A percentile compares a stretch with the other conserved stretches of the same genome.
These are phyloP conservation scores for Hedya salicella DNA, from an alignment of 2,888 invertebrate genomes.

Conservation along the genomic window DNA sequence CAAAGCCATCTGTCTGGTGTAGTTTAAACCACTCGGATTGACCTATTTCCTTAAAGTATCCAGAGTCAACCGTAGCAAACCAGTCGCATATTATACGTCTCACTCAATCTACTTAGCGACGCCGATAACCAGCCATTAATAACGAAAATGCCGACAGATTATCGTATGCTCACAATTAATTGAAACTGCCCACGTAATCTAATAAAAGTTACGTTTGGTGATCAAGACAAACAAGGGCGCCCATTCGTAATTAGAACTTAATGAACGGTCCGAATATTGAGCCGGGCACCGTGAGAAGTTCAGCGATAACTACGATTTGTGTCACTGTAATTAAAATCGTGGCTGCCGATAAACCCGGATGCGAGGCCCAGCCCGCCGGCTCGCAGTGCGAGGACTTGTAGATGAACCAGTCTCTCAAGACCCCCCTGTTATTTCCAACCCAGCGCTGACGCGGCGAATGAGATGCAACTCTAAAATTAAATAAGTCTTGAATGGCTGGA, in stretches of 20 bases:
- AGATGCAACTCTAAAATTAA: conserved; percentile 51
- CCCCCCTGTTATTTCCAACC: conserved; percentile 53
- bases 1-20: conserved; percentile 16
- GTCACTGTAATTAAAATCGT: conserved; percentile 84
- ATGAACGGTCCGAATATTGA: conserved; percentile 82
- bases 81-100: conserved; percentile 69
- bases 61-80: conserved; percentile 66
- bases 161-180: conserved; percentile 80
- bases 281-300: conserved; percentile 83
- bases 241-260: conserved; percentile 84
- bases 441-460: conserved; percentile 47
- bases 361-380: conserved; percentile 72
- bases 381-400: conserved; percentile 74
- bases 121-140: conserved; percentile 80
- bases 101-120: conserved; percentile 76
- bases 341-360: conserved; percentile 80
- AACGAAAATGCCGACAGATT: conserved; percentile 80
- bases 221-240: conserved; percentile 83
- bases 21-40: conserved; percentile 33
- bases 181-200: conserved; percentile 84
- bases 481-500: conserved; percentile 65
- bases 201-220: conserved; percentile 83
- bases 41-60: conserved; percentile 57
- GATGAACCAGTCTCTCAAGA: conserved; percentile 66
- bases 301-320: conserved; percentile 82